Base-by-base conservation (phyloP, 2,888 invertebrate genomes). In the Pharmacophagus antenor region DNA sequence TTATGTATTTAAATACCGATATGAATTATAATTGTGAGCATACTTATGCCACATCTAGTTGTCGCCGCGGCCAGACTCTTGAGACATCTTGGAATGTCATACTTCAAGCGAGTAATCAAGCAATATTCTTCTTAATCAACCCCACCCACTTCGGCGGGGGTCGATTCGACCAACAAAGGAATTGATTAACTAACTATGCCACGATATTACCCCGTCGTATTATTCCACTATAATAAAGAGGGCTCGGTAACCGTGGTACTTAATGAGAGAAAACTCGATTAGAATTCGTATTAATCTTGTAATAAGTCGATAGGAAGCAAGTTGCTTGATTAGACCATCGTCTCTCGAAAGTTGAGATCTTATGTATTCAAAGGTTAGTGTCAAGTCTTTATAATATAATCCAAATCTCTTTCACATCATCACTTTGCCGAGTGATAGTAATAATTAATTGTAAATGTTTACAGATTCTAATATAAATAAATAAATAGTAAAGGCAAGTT, bases 121-220 rank as follows among this genome's bases (percentile, higher is more conserved):
- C 84, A 90, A 90, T 90, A 90, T 88, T 88, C 88, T 86, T 88
- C 87, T 85, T 89, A 89, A 90, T 90, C 90, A 90, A 84, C 88
- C 89, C 88, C 87, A 82, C 88, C 89, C 87, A 82, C 78, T 73
- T 74, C 71, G 68, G 68, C 77, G 82, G 85, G 87, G 88, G 88
- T 84, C 85, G 88, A 82, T 85, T 84, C 85, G 66, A 83, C 85
- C 88, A 87, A 88, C 89, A 90, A 90, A 87, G 84, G 89, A 89
- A 90, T 89, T 90, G 89, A 90, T 89, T 90, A 89, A 88, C 86
- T 88, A 89, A 89, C 88, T 88, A 88, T 85, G 84, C 87, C 82
- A 77, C 82, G 83, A 89, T 89, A 90, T 89, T 89, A 89, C 88
- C 84, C 83, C 77, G 80, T 70, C 65, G 83, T 88, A 89, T 90